A percentile compares a stretch with the other conserved stretches of the same genome.
Conservation (phyloP, 2,113 vertebrate species). For the Stegostoma tigrinum region DNA sequence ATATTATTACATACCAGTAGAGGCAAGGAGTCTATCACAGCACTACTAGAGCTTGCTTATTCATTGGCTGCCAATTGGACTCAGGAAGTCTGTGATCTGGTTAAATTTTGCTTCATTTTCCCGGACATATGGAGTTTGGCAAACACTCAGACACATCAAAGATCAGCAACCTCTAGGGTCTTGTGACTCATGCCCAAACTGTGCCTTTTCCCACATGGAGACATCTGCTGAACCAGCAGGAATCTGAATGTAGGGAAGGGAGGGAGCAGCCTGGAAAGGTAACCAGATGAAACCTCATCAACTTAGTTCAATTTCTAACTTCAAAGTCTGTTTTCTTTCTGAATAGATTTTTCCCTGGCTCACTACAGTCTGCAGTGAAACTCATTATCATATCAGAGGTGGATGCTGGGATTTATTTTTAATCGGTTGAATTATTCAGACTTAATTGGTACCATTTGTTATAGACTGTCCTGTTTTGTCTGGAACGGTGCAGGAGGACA, state of each 20-base stretch:
- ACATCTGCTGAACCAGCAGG: not conserved
- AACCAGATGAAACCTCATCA: not conserved
- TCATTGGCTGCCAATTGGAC: not conserved
- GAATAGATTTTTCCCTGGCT: not conserved
- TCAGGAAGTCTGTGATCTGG: not conserved
- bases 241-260: not conserved
- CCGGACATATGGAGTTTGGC: not conserved
- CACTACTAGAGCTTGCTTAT: too few species aligned
- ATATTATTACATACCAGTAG: too few species aligned
- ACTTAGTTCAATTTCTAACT: not conserved
- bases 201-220: not conserved
- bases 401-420: not conserved
- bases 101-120: not conserved
- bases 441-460: not conserved
- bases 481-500: too few species aligned
- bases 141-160: not conserved
- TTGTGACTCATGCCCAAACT: not conserved
- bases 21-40: too few species aligned
- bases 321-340: not conserved
- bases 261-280: not conserved
- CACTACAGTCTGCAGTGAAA: not conserved
- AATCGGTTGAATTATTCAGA: slow-evolving; percentile 7
- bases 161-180: not conserved
- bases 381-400: not conserved
- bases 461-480: not conserved